These are phyloP conservation scores for Drosophila mercatorum DNA, from an alignment of 2,888 invertebrate species.

Conservation along the genomic window DNA sequence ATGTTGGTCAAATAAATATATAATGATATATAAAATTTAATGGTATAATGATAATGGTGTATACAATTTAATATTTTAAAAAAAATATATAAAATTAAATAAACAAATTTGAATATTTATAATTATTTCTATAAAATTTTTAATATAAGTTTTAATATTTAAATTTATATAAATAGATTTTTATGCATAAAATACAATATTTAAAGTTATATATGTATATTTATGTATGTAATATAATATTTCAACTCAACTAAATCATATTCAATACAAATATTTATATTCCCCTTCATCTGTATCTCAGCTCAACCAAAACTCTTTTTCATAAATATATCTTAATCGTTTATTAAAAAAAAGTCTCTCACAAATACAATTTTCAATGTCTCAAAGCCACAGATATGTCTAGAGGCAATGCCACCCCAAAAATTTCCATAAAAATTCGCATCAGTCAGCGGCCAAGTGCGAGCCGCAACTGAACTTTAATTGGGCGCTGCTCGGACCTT, in stretches of 20 bases:
- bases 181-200: not conserved
- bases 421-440: conserved; percentile 8
- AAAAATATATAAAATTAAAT: not conserved
- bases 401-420: not conserved
- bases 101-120: not conserved
- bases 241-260: no score
- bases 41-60: no score
- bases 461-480: conserved; percentile 63
- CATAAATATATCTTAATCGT: not conserved
- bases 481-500: conserved; percentile 63
- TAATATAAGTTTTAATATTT: not conserved
- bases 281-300: no score
- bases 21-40: no score
- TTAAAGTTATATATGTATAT: no score
- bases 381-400: not conserved
- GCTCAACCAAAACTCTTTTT: not conserved
- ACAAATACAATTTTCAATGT: not conserved
- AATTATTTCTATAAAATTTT: not conserved
- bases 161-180: no score
- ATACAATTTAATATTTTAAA: no score
- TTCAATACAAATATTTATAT: no score
- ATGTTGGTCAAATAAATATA: no score
- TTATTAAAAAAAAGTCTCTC: not conserved
- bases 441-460: conserved; percentile 29
- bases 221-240: no score